Base-by-base conservation (phyloP, 2,797 vertebrate species). In the Silurus aristotelis region DNA sequence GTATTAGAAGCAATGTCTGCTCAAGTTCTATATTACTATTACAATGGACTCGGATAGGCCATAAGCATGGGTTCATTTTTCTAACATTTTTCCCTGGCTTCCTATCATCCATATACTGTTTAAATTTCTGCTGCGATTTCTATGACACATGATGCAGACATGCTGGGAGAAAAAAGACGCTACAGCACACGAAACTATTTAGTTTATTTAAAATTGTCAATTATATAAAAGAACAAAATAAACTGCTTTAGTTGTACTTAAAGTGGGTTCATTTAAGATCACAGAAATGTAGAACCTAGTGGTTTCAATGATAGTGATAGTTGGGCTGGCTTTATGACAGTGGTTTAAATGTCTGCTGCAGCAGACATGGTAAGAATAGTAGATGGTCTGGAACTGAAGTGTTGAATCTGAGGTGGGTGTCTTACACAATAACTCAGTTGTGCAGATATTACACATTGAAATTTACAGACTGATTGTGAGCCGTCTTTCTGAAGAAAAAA, bases 401-500 rank as follows among this genome's bases (percentile, higher is more conserved):
- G 77, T 48, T 56, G 20, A 38, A 17, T 31, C 38, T 73, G 43
- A 83, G 38, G 55, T 38, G 56, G 20, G 27, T 63, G 31, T 67
- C 27, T 70, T 31, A 58, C 63, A 82, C 81, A 71, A 83, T 31
- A 52, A n/a, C 66, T 82, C 25, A 31, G n/a, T 60, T 68, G 25
- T 84, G 71, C 76, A n/a, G 4, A 63, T 63, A 79, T 38, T 52
- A 52, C 48, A 52, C 6, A 10, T 10, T 52, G 1, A 52, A 52
- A 52, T 52, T 17, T 10, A 58, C 15, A 77, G 52, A 58, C 52
- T 58, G 25, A 58, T 31, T 56, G 15, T 10, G 9, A 6, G 27
- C 31, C 6, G 31, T 68, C 5, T 68, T 68, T 63, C 20, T 63
- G 22, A 63, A 22, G 20, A 60, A 60, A 19, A 60, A 17, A 5